Evolutionary conservation across 2,113 vertebrate genomes (phyloP).

Genomic region (Chamaea fasciata): DNA sequence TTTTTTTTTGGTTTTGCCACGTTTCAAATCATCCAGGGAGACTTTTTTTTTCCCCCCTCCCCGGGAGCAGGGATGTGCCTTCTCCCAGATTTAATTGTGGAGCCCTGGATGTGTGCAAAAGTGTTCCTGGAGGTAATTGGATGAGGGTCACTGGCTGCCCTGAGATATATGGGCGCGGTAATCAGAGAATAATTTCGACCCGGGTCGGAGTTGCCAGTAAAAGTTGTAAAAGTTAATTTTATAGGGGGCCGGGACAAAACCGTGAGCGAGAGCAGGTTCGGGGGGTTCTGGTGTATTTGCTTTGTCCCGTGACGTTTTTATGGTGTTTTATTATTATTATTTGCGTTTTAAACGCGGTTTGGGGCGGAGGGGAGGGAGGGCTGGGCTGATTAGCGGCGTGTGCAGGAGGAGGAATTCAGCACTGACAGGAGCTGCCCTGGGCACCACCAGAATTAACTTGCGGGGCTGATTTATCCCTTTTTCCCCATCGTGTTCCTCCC

Average conservation of each 20-base stretch:
- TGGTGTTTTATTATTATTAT: constrained; percentile 49
- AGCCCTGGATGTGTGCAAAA: neutral
- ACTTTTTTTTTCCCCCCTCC: neutral
- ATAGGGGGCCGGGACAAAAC: constrained; percentile 7
- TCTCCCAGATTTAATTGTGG: constrained; percentile 31
- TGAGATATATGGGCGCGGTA: constrained; percentile 41
- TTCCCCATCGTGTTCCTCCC: neutral
- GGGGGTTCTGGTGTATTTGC: neutral
- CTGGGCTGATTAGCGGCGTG: neutral
- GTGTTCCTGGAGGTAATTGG: constrained; percentile 49
- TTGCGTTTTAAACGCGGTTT: constrained; percentile 17
- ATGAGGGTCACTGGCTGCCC: constrained; percentile 55
- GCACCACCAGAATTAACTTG: neutral
- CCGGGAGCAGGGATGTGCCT: neutral
- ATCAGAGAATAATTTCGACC: constrained; percentile 49
- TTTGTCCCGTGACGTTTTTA: constrained; percentile 31
- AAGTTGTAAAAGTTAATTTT: constrained; percentile 54
- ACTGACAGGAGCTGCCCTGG: neutral
- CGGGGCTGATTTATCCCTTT: neutral
- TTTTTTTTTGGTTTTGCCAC: neutral
- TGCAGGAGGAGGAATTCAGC: neutral
- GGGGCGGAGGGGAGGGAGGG: neutral
- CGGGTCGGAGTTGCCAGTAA: neutral
- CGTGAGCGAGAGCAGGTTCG: neutral
- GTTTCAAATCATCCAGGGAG: constrained; percentile 7